phyloP scores from a whole-genome alignment of 2,888 invertebrate genomes.

The Mesorhabditis spiculigera region DNA sequence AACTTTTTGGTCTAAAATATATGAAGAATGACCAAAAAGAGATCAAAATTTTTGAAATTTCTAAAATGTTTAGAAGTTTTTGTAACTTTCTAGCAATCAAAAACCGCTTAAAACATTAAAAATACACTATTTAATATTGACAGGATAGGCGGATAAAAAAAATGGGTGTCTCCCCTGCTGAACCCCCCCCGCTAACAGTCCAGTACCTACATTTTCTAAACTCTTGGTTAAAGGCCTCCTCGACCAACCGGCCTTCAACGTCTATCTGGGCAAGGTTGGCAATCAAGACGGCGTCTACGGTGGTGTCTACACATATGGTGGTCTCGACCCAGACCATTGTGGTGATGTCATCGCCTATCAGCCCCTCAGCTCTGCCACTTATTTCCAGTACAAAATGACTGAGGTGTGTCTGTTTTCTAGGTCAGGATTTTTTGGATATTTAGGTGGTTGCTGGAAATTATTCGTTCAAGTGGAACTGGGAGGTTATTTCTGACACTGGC shows the following conservation, averaged over 20 bases:
- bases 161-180: too few species aligned
- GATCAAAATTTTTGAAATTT: too few species aligned
- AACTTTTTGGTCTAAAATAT: too few species aligned
- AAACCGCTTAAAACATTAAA: too few species aligned
- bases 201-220: too few species aligned
- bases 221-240: conserved; percentile 16
- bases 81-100: too few species aligned
- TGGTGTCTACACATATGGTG: conserved; percentile 32
- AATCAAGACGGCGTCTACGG: conserved; percentile 18
- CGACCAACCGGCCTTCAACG: conserved; percentile 30
- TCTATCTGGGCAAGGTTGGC: conserved; percentile 26
- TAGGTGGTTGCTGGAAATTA: conserved; percentile 14
- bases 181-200: too few species aligned
- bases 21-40: too few species aligned
- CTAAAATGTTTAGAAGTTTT: too few species aligned
- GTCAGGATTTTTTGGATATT: not conserved
- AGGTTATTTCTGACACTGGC: conserved; percentile 2
- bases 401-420: not conserved
- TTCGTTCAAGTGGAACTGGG: not conserved
- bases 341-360: conserved; percentile 19
- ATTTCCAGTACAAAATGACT: conserved; percentile 3
- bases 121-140: too few species aligned
- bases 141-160: too few species aligned
- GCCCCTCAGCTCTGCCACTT: not conserved
- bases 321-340: conserved; percentile 48